phyloP scores from a whole-genome alignment of 2,113 vertebrate genomes.

The Felis chaus region DNA sequence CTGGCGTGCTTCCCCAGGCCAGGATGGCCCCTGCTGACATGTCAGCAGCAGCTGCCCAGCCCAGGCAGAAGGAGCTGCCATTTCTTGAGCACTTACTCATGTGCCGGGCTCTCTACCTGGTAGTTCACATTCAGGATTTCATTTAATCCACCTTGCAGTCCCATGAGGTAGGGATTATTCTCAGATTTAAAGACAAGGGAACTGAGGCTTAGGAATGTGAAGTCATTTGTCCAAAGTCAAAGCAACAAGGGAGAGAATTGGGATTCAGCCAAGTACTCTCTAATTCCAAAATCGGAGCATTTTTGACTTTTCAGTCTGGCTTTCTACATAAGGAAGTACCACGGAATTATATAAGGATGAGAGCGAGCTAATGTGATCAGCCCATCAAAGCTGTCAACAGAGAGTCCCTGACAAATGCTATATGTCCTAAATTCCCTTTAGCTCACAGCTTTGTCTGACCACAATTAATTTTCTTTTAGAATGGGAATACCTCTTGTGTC shows the following conservation, averaged over 20 bases:
- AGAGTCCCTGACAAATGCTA: not conserved
- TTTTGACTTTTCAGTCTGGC: not conserved
- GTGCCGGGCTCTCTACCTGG: not conserved
- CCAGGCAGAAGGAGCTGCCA: not conserved
- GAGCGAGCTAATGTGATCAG: not conserved
- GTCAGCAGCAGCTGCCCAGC: not conserved
- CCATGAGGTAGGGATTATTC: not conserved
- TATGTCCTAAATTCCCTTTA: not conserved
- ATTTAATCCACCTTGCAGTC: not conserved
- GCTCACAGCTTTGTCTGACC: not conserved
- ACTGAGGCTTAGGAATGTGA: not conserved
- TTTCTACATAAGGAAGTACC: not conserved
- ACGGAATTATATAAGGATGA: not conserved
- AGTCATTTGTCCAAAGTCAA: constrained; percentile 10
- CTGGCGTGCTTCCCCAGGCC: not conserved
- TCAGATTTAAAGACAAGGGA: not conserved
- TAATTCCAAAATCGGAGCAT: not conserved
- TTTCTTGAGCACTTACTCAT: not conserved
- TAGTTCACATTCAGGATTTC: not conserved
- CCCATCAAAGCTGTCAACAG: not conserved
- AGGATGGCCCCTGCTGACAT: constrained; percentile 13
- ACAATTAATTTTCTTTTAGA: not conserved
- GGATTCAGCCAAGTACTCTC: not conserved
- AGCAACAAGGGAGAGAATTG: not conserved
- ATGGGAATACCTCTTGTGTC: not conserved